phyloP scores from a whole-genome alignment of 2,888 invertebrate genomes.

The Metalampra italica region DNA sequence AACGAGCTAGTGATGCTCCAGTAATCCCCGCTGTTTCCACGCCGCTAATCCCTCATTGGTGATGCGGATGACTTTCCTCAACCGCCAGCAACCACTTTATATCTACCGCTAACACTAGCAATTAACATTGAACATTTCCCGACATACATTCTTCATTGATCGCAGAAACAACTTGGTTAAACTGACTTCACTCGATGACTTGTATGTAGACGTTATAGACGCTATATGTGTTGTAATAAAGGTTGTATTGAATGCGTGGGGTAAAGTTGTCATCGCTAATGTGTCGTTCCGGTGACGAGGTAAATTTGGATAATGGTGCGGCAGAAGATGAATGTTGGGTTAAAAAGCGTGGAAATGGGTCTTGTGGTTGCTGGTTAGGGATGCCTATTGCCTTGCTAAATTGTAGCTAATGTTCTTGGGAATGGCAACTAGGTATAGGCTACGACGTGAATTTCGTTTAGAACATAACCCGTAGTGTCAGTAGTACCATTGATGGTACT shows the following conservation, averaged over 20 bases:
- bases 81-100: constrained; percentile 4
- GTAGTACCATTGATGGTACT: too few relatives aligned
- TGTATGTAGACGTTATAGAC: constrained; percentile 7
- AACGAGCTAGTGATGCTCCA: constrained; percentile 5
- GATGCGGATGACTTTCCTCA: constrained; percentile 27
- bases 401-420: background rate
- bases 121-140: constrained; percentile 4
- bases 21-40: constrained; percentile 28
- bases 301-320: constrained; percentile 29
- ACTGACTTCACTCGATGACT: background rate
- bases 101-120: constrained; percentile 8
- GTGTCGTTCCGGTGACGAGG: constrained; percentile 22
- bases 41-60: constrained; percentile 37
- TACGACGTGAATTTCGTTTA: background rate
- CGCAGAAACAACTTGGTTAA: constrained; percentile 11
- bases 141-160: background rate
- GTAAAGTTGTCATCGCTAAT: constrained; percentile 10
- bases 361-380: constrained; percentile 19
- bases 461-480: too few relatives aligned
- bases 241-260: constrained; percentile 2
- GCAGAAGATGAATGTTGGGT: constrained; percentile 32
- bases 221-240: constrained; percentile 7
- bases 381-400: background rate
- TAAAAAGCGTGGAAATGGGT: constrained; percentile 38
- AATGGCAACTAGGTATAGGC: background rate